Base-by-base conservation (phyloP, 1,140 invertebrate genomes). In the Proctacanthus coquilletti region DNA sequence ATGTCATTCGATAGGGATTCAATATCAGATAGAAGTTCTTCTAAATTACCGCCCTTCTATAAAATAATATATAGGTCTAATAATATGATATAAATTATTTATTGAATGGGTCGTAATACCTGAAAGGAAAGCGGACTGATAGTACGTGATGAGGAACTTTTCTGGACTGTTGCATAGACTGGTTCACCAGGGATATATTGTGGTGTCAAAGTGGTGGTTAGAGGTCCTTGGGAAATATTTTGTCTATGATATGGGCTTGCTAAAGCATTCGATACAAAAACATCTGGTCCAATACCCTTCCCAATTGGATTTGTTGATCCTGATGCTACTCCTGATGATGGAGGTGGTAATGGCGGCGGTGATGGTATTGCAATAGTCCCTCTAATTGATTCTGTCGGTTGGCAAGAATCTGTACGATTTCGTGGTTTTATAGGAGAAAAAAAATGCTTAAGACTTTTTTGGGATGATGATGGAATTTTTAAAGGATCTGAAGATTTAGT, bases 11-110 rank as follows among this genome's bases (percentile, higher is more conserved):
- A 33, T 25, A 53, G 44, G 11, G 54, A 46, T 39, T 63, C 61
- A 11, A 65, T 59, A 27, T 65, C 62, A 18, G 58, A 57, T 9
- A 65, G 41, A 18, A 65, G 45, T 40, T 66, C 63, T 42, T 64
- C 62, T 6, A 65, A 53, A 39, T 63, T 66, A 10, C 61, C 64
- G 19, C 61, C 63, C 3, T 56, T 64, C 43, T 60, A 56, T 47
- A 64, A 63, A 31, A 31, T 31, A 13, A 9, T 6, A 5, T 31
- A 31, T 9, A 9, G 5, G 5, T 13, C 6, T 19, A 9, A 34
- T 21, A 8, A 5, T 35, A 18, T 9, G 14, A 21, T 35, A 21
- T 18, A 19, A 19, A 9, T 33, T 6, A 17, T 5, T 38, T 11
- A 21, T 41, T 17, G 5, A 15, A 20, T 37, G 41, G 36, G 15